Conservation (phyloP, 2,113 vertebrate genomes). For the Neotoma lepida region DNA sequence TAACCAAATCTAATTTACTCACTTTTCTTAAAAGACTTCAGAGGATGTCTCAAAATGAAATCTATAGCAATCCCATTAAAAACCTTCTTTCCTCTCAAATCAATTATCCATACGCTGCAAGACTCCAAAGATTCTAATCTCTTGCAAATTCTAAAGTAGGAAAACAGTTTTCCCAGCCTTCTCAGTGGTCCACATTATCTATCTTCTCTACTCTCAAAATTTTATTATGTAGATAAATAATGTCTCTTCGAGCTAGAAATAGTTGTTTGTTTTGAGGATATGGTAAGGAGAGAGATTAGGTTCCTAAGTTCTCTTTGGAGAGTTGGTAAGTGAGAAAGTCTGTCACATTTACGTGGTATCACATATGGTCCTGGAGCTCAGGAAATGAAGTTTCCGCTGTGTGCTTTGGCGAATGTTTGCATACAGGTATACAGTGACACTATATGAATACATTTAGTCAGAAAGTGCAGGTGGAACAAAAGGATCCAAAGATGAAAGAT, state of each 20-base stretch:
- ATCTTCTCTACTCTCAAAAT: background rate
- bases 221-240: background rate
- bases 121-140: background rate
- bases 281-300: background rate
- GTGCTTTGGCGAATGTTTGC: background rate
- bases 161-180: background rate
- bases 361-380: background rate
- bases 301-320: background rate
- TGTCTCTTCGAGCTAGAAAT: conserved; percentile 13
- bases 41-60: background rate
- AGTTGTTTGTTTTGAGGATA: background rate
- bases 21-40: conserved; percentile 10
- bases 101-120: background rate
- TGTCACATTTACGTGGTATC: background rate
- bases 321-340: background rate
- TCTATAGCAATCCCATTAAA: conserved; percentile 5
- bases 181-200: background rate
- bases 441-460: background rate
- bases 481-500: background rate
- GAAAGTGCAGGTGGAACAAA: background rate
- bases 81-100: conserved; percentile 42
- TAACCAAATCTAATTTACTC: conserved; percentile 42
- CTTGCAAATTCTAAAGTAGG: background rate
- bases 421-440: conserved; percentile 1
- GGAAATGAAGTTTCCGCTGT: background rate